phyloP scores from a whole-genome alignment of 2,113 vertebrate species.

The Pleuronectes platessa region DNA sequence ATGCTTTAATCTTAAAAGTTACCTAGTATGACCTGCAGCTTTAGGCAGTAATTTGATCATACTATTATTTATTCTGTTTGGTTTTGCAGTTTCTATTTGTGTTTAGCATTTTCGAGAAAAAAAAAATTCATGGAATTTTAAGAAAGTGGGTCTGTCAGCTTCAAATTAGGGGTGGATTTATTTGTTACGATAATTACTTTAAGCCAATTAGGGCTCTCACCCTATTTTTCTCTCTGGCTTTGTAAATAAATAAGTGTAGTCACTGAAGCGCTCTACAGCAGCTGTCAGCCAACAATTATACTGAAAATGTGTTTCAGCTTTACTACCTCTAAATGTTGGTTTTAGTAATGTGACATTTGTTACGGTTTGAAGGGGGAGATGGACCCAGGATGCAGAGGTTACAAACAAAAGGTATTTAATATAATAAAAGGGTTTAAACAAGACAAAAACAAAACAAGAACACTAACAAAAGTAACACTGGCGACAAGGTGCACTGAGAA shows the following conservation, averaged over 20 bases:
- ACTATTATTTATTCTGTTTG: background rate
- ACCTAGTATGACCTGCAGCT: background rate
- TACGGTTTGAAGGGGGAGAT: too few relatives aligned
- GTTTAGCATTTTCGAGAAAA: conserved; percentile 25
- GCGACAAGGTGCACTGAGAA: too few relatives aligned
- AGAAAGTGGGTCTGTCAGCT: conserved; percentile 18
- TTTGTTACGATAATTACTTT: conserved; percentile 48
- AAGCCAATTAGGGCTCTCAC: conserved; percentile 37
- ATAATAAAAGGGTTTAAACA: too few relatives aligned
- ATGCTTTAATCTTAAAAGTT: background rate
- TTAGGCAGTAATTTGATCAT: background rate
- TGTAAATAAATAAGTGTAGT: conserved; percentile 11
- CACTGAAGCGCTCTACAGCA: conserved; percentile 24
- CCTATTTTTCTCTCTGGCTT: conserved; percentile 43
- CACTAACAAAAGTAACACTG: too few relatives aligned
- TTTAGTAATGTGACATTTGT: background rate
- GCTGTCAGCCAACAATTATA: conserved; percentile 34
- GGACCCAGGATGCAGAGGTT: too few relatives aligned
- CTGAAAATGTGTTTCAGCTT: background rate
- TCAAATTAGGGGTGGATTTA: conserved; percentile 26
- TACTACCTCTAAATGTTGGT: background rate
- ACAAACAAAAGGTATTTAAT: too few relatives aligned
- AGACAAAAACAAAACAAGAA: too few relatives aligned
- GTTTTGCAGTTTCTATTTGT: background rate
- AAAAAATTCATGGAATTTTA: conserved; percentile 4